These are phyloP conservation scores for Tupiocoris notatus DNA, from an alignment of 2,888 invertebrate species.

Conservation along the genomic window DNA sequence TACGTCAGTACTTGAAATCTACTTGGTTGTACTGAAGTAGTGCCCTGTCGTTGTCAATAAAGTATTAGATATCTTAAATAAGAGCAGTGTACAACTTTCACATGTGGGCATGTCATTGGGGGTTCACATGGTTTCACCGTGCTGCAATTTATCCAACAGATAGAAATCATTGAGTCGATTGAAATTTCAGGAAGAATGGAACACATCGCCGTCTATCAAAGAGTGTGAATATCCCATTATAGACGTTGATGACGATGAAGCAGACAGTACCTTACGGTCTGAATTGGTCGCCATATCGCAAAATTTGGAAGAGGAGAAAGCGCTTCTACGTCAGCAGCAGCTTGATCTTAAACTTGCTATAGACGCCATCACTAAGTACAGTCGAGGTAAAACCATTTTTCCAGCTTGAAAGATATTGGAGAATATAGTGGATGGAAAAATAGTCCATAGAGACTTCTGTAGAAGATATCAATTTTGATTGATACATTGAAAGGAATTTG, in stretches of 20 bases:
- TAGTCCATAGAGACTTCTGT: too few species aligned
- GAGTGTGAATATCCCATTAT: slow-evolving; percentile 33
- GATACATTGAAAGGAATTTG: too few species aligned
- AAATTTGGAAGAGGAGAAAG: slow-evolving; percentile 26
- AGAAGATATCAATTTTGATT: too few species aligned
- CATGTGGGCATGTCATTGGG: too few species aligned
- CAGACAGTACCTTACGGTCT: slow-evolving; percentile 8
- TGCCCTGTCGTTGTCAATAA: too few species aligned
- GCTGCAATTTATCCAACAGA: too few species aligned
- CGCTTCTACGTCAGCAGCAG: slow-evolving; percentile 46
- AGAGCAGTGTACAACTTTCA: too few species aligned
- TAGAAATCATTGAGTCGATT: not conserved
- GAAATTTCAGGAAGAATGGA: slow-evolving; percentile 29
- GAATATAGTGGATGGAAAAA: too few species aligned
- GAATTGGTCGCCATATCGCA: slow-evolving; percentile 10
- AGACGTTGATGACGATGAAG: slow-evolving; percentile 26
- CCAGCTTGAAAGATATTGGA: not conserved
- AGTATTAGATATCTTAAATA: too few species aligned
- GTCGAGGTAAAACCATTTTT: slow-evolving; percentile 44
- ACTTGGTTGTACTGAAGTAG: too few species aligned
- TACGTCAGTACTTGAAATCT: too few species aligned
- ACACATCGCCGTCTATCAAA: slow-evolving; percentile 7
- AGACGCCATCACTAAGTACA: slow-evolving; percentile 40
- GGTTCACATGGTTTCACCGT: too few species aligned
- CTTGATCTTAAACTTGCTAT: slow-evolving; percentile 47